These are phyloP conservation scores for Cerastis leucographa DNA, from an alignment of 2,888 invertebrate genomes.

Conservation along the genomic window DNA sequence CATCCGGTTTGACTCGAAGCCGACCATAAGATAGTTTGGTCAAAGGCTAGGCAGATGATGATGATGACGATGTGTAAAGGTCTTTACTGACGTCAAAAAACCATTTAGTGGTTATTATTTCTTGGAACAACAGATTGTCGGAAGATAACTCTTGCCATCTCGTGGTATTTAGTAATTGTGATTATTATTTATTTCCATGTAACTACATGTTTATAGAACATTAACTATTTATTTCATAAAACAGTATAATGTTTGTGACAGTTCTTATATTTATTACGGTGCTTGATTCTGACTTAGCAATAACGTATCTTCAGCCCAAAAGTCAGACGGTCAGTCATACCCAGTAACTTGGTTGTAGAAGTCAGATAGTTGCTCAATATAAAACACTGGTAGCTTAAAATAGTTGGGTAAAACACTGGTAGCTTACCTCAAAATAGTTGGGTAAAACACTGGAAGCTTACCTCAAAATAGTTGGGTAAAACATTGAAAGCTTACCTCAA, in stretches of 20 bases:
- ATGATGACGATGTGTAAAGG: neutral
- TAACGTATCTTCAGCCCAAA: neutral
- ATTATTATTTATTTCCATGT: neutral
- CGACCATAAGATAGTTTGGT: too few relatives aligned
- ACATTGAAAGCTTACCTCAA: too few relatives aligned
- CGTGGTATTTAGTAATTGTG: neutral
- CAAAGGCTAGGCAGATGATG: too few relatives aligned
- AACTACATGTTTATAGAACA: neutral
- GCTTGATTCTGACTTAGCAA: neutral
- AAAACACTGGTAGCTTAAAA: too few relatives aligned
- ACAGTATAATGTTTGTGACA: neutral
- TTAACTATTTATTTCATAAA: neutral
- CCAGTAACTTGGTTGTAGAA: neutral
- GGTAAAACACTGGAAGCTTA: too few relatives aligned
- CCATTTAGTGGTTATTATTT: neutral
- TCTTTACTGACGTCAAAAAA: conserved; percentile 1
- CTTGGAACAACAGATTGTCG: neutral
- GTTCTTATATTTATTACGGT: neutral
- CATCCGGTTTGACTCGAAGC: too few relatives aligned
- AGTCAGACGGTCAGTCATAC: neutral
- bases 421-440: too few relatives aligned
- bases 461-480: too few relatives aligned
- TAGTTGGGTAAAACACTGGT: too few relatives aligned
- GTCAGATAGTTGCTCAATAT: neutral
- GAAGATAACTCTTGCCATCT: neutral